These are phyloP conservation scores for Triops longicaudatus DNA, from an alignment of 1,140 invertebrate species.

Conservation along the genomic window DNA sequence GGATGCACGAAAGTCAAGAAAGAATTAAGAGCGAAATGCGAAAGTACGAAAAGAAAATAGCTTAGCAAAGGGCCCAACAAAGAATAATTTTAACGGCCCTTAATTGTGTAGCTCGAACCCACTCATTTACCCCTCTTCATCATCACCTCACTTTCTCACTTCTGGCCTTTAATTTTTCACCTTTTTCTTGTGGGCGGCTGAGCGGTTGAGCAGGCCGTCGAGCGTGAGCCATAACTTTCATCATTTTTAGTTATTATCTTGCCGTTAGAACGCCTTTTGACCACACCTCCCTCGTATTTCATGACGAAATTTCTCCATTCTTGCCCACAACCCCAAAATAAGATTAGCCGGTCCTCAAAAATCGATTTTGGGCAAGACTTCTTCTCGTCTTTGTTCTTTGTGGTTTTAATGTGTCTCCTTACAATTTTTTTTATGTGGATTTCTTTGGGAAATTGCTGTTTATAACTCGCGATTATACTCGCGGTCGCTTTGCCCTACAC, in stretches of 20 bases:
- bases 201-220: not conserved
- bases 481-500: too few relatives aligned
- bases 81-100: not conserved
- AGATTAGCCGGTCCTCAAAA: too few relatives aligned
- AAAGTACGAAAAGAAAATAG: too few relatives aligned
- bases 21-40: too few relatives aligned
- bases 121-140: not conserved
- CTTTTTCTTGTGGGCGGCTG: not conserved
- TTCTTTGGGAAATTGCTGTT: too few relatives aligned
- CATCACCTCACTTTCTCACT: slow-evolving; percentile 1
- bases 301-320: not conserved
- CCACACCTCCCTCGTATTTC: slow-evolving; percentile 10
- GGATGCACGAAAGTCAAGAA: too few relatives aligned
- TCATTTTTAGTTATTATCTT: not conserved
- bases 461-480: too few relatives aligned
- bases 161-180: not conserved
- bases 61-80: not conserved
- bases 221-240: not conserved
- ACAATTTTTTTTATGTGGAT: too few relatives aligned
- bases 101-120: not conserved
- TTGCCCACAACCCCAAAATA: too few relatives aligned
- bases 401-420: too few relatives aligned
- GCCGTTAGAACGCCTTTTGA: not conserved
- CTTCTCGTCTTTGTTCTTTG: too few relatives aligned
- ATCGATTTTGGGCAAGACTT: too few relatives aligned